Conservation (phyloP, 1,140 invertebrate species). For the Drosophila novamexicana region DNA sequence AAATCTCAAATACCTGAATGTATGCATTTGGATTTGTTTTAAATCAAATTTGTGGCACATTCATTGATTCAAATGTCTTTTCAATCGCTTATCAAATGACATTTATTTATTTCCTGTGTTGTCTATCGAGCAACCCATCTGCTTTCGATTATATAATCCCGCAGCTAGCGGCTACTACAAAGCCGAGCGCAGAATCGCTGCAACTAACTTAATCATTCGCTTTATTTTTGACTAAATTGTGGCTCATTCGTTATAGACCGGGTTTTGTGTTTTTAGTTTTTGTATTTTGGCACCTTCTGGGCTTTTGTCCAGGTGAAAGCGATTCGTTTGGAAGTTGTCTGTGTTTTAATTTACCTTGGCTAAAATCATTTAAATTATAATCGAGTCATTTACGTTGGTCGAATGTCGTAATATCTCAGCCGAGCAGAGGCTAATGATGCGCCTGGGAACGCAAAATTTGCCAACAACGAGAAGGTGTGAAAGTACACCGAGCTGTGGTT, state of each 20-base stretch:
- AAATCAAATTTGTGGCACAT: constrained; percentile 24
- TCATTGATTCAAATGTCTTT: constrained; percentile 17
- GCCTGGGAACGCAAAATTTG: constrained; percentile 10
- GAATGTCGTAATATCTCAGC: constrained; percentile 59
- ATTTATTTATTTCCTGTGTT: constrained; percentile 17
- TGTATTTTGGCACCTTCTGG: constrained; percentile 69
- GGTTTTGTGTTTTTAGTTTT: constrained; percentile 34
- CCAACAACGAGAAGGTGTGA: constrained; percentile 3
- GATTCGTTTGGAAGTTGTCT: constrained; percentile 20
- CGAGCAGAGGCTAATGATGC: constrained; percentile 31
- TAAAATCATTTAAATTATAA: constrained; percentile 75
- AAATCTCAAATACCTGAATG: constrained; percentile 3
- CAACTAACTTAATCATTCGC: constrained; percentile 33
- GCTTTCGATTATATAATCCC: constrained; percentile 35
- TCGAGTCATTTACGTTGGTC: constrained; percentile 24
- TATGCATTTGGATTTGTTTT: constrained; percentile 23
- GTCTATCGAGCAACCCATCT: neutral
- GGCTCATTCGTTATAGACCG: constrained; percentile 30
- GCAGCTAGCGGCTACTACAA: constrained; percentile 17
- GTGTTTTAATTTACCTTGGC: constrained; percentile 51
- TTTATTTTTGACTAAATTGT: constrained; percentile 21
- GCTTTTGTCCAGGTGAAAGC: constrained; percentile 63
- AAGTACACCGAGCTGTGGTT: constrained; percentile 39
- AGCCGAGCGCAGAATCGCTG: constrained; percentile 23
- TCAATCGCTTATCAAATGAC: constrained; percentile 9